These are phyloP conservation scores for Propithecus coquereli DNA, from an alignment of 2,113 vertebrate genomes.

Conservation along the genomic window DNA sequence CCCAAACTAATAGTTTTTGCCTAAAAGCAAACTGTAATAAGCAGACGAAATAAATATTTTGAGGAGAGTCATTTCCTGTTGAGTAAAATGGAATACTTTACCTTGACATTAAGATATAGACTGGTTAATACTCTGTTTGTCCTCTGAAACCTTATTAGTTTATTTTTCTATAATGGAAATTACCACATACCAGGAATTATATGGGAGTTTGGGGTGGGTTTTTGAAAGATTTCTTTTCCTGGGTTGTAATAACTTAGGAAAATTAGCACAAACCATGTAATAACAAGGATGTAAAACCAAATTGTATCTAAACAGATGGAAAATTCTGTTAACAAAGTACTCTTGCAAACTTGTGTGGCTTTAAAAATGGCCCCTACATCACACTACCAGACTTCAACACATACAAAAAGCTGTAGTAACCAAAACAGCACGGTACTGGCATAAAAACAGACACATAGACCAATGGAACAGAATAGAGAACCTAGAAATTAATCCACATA, in stretches of 20 bases:
- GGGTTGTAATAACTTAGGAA: constrained; percentile 69
- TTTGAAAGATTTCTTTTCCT: constrained; percentile 78
- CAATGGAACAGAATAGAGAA: too few species aligned
- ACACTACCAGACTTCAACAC: too few species aligned
- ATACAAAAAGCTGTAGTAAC: too few species aligned
- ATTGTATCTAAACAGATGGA: constrained; percentile 55
- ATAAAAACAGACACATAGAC: too few species aligned
- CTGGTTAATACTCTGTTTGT: constrained; percentile 52
- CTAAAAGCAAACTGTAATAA: constrained; percentile 27
- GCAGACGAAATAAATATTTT: constrained; percentile 27
- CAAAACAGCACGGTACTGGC: too few species aligned
- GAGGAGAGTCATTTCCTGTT: background rate
- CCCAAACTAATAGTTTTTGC: background rate
- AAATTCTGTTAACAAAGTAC: constrained; percentile 51
- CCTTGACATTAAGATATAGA: constrained; percentile 67
- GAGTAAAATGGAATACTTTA: constrained; percentile 59
- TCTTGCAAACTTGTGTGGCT: background rate
- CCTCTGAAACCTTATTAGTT: constrained; percentile 49
- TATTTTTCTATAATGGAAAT: background rate
- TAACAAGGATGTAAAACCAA: constrained; percentile 62
- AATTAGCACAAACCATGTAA: constrained; percentile 64
- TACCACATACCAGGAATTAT: background rate
- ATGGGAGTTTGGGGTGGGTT: constrained; percentile 45
- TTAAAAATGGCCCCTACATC: background rate
- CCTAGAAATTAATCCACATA: too few species aligned